A percentile compares a stretch with the other conserved stretches of the same genome.
These are phyloP conservation scores for Microcebus griseorufus DNA, from an alignment of 2,113 vertebrate genomes.

Conservation along the genomic window DNA sequence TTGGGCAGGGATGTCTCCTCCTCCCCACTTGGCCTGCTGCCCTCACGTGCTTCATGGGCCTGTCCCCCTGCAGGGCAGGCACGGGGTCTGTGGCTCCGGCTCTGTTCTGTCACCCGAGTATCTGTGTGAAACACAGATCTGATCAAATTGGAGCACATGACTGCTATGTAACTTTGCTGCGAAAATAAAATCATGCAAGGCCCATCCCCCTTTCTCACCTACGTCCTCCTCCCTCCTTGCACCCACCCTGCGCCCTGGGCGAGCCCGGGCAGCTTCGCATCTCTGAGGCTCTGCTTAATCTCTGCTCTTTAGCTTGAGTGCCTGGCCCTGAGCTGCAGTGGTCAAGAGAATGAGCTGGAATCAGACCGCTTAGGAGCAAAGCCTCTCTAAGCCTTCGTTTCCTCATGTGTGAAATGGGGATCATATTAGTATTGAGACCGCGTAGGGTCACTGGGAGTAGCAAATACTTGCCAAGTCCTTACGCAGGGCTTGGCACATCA, in stretches of 20 bases:
- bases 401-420: neutral
- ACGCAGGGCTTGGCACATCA: neutral
- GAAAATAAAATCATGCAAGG: neutral
- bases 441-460: neutral
- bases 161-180: neutral
- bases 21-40: neutral
- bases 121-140: neutral
- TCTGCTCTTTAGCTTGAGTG: neutral
- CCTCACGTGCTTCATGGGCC: no score
- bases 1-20: neutral
- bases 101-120: neutral
- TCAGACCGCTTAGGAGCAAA: neutral
- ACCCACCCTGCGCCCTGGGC: neutral
- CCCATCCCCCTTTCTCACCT: neutral
- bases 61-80: neutral
- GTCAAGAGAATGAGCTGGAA: neutral
- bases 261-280: neutral
- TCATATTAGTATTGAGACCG: neutral
- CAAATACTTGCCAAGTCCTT: neutral
- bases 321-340: neutral
- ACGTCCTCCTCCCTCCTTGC: neutral
- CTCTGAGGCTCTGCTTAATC: neutral
- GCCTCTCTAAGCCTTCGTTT: conserved; percentile 43
- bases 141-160: neutral
- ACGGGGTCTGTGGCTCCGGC: neutral